phyloP scores from a whole-genome alignment of 1,140 invertebrate species.

The Caenorhabditis inopinata region DNA sequence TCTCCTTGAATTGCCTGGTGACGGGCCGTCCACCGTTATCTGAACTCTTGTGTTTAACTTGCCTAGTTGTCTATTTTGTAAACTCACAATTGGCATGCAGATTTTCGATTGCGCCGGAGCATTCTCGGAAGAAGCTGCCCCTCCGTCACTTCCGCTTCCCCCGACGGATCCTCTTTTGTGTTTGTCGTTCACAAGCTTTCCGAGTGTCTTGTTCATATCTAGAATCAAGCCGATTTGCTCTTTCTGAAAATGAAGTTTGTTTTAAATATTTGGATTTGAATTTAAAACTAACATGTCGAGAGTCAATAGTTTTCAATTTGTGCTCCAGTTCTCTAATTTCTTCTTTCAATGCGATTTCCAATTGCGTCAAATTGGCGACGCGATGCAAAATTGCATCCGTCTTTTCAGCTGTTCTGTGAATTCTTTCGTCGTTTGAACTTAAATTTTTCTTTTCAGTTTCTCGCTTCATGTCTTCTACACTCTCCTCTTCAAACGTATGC shows the following conservation, averaged over 20 bases:
- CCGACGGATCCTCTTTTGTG: background rate
- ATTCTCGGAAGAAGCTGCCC: background rate
- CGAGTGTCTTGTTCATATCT: slow-evolving; percentile 6
- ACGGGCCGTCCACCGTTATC: slow-evolving; percentile 6
- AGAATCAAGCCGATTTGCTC: background rate
- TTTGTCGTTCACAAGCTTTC: background rate
- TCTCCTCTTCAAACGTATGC: slow-evolving; percentile 95
- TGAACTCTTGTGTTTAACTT: background rate
- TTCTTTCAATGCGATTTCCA: slow-evolving; percentile 13
- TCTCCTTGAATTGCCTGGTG: background rate
- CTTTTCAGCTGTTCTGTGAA: slow-evolving; percentile 50
- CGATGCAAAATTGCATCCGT: slow-evolving; percentile 33
- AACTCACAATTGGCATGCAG: background rate
- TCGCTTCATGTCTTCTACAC: slow-evolving; percentile 73
- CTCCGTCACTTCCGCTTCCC: slow-evolving; percentile 24
- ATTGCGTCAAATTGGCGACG: background rate
- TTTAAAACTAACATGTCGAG: background rate
- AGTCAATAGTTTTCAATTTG: slow-evolving; percentile 18
- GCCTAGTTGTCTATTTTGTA: no score
- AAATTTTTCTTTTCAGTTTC: slow-evolving; percentile 53
- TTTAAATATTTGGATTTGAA: background rate
- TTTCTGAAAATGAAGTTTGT: background rate
- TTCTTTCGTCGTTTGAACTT: slow-evolving; percentile 53
- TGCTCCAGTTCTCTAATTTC: slow-evolving; percentile 13
- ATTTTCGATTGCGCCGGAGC: background rate